phyloP scores from a whole-genome alignment of 2,797 vertebrate species.

The Pipistrellus nathusii region DNA sequence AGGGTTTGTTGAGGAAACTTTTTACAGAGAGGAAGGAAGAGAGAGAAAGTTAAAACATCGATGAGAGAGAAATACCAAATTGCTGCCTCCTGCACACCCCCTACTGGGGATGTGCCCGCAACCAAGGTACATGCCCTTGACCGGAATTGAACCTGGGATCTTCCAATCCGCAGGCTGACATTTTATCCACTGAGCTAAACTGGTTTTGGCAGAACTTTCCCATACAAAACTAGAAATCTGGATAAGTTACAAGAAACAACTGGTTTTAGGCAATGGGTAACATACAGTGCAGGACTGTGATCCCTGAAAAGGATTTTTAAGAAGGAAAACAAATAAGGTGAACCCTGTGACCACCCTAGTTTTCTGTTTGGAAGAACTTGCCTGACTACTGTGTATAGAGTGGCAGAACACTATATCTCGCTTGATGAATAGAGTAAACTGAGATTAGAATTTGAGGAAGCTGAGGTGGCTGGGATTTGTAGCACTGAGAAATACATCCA shows the following conservation, averaged over 20 bases:
- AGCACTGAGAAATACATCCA: not conserved
- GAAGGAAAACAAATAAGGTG: slow-evolving; percentile 1
- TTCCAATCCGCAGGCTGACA: too few species aligned
- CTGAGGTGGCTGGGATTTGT: not conserved
- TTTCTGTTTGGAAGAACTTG: not conserved
- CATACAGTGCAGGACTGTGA: not conserved
- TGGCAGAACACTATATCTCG: not conserved
- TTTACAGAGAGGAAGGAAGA: too few species aligned
- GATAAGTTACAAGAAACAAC: not conserved
- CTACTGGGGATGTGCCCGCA: too few species aligned
- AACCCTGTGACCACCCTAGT: not conserved
- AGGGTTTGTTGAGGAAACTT: not conserved
- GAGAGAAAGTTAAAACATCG: too few species aligned
- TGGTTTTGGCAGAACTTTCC: too few species aligned
- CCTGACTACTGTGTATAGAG: not conserved
- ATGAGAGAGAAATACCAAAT: too few species aligned
- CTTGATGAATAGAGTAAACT: not conserved
- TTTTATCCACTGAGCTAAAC: too few species aligned
- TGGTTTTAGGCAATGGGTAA: not conserved
- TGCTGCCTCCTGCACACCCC: too few species aligned
- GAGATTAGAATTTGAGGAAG: not conserved
- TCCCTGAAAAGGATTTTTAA: not conserved
- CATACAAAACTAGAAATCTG: slow-evolving; percentile 54
- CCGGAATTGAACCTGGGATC: too few species aligned
- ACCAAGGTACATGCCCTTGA: too few species aligned